phyloP scores from a whole-genome alignment of 2,113 vertebrate genomes.

The Ciconia maguari region DNA sequence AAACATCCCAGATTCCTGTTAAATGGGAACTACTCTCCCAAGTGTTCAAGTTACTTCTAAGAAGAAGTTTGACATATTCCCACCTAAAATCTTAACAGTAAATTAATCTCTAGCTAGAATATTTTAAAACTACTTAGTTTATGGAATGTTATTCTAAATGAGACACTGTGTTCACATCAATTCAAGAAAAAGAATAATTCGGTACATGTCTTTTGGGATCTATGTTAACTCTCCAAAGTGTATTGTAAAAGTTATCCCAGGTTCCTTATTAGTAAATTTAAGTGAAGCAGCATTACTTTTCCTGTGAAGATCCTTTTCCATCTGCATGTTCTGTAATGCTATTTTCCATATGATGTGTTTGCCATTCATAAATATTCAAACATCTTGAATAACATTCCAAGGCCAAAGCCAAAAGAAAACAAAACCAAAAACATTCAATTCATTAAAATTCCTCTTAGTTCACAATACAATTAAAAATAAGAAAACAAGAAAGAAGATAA shows the following conservation, averaged over 20 bases:
- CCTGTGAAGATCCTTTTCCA: neutral
- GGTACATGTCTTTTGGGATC: neutral
- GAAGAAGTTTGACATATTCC: neutral
- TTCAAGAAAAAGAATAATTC: neutral
- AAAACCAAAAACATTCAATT: neutral
- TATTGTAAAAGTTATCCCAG: neutral
- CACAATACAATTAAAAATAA: neutral
- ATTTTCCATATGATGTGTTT: neutral
- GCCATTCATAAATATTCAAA: neutral
- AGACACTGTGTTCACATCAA: neutral
- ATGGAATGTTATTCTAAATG: neutral
- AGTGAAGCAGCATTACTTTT: neutral
- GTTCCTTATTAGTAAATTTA: neutral
- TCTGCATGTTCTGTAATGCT: neutral
- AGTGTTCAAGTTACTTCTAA: neutral
- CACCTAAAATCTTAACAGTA: neutral
- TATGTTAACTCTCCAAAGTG: neutral
- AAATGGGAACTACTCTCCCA: neutral
- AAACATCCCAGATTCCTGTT: neutral
- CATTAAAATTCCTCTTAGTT: neutral
- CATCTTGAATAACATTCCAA: neutral
- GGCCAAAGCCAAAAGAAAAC: neutral
- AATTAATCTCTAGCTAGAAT: neutral
- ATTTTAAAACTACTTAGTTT: neutral
- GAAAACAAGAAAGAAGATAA: neutral